These are phyloP conservation scores for Perodicticus potto DNA, from an alignment of 2,797 vertebrate genomes.

Conservation along the genomic window DNA sequence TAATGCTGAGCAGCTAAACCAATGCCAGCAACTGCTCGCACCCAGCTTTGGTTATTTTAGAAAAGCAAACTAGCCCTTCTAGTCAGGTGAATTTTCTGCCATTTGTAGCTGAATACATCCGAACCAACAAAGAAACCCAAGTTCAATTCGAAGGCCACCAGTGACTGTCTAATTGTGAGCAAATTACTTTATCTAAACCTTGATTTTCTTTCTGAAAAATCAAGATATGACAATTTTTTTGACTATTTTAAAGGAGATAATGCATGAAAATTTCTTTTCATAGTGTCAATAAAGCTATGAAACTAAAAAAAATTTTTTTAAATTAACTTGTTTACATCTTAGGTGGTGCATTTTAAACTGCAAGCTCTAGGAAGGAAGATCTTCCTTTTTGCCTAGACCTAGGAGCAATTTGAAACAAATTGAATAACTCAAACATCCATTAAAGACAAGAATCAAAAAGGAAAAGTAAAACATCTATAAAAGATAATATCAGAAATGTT, in stretches of 20 bases:
- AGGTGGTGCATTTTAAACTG: background rate
- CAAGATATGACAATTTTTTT: background rate
- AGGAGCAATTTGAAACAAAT: background rate
- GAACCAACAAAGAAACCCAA: background rate
- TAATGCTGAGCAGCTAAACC: conserved; percentile 5
- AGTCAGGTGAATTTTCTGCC: conserved; percentile 12
- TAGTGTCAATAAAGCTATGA: conserved; percentile 4
- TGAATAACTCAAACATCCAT: background rate
- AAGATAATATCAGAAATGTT: background rate
- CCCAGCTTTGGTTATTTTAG: background rate
- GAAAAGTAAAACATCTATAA: conserved; percentile 63
- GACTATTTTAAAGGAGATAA: conserved; percentile 3
- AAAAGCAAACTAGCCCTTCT: background rate
- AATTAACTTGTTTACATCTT: background rate
- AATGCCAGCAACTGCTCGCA: background rate
- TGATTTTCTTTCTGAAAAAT: conserved; percentile 51
- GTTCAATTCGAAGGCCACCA: background rate
- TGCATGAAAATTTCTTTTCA: background rate
- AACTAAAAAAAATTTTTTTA: background rate
- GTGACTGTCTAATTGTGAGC: background rate
- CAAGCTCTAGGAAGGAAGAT: background rate
- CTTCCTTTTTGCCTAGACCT: background rate
- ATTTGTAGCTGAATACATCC: background rate
- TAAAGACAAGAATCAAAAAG: conserved; percentile 31
- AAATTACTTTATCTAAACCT: background rate